A percentile compares a stretch with the other conserved stretches of the same genome.
Conservation (phyloP, 2,113 vertebrate genomes). For the Ovis aries region DNA sequence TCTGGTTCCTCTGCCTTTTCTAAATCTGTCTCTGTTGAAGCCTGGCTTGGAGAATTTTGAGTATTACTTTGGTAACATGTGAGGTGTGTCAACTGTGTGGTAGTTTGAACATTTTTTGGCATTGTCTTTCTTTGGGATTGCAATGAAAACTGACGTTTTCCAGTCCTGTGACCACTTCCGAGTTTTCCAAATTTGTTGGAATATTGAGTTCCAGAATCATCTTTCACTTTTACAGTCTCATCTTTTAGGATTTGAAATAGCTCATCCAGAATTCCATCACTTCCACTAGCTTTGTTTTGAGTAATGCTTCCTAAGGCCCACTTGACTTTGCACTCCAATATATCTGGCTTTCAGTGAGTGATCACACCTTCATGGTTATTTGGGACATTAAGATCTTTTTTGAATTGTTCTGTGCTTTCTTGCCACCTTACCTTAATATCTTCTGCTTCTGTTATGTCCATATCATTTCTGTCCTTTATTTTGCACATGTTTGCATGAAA, state of each 20-base stretch:
- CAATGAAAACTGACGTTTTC: background rate
- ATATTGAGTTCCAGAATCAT: background rate
- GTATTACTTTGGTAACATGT: background rate
- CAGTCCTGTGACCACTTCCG: background rate
- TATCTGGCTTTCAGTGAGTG: background rate
- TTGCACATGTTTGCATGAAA: background rate
- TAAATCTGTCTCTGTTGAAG: background rate
- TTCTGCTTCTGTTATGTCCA: background rate
- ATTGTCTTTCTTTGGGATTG: background rate
- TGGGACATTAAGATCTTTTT: background rate
- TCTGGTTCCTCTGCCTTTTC: background rate
- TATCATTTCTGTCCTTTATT: background rate
- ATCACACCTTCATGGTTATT: background rate
- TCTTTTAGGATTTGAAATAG: background rate
- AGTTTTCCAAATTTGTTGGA: background rate
- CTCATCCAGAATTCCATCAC: background rate
- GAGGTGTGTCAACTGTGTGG: background rate
- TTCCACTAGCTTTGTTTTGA: background rate
- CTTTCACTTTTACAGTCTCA: background rate
- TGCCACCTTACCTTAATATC: background rate
- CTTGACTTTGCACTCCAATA: background rate
- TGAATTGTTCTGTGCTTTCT: background rate
- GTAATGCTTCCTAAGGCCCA: background rate
- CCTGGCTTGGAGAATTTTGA: background rate
- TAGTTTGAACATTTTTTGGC: background rate